Evolutionary conservation across 2,888 invertebrate species (phyloP), one percentile per base, ranked within the genome.

Genomic region (Reticulitermes lucifugus): DNA sequence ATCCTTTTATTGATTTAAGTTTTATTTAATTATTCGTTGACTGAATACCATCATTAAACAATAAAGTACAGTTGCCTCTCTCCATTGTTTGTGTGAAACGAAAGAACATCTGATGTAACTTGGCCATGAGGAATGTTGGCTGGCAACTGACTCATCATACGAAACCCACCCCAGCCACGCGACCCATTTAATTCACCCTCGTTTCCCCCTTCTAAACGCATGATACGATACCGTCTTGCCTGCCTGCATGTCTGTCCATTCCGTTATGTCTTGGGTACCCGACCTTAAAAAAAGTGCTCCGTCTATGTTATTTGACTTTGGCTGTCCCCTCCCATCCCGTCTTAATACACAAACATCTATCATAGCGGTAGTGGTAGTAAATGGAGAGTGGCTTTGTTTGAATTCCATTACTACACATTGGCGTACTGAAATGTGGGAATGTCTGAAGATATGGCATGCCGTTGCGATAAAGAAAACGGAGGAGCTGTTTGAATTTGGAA

Each of bases 261-360:
- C 65, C n/a, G 65, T 25, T 65, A n/a, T 65, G 65, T 65, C 65
- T 65, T 6, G 65, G 6, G 60, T 21, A 60, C 12, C n/a, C 60
- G 14, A 65, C 3, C 65, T 65, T 65, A 65, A n/a, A 65, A 65
- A 46, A 65, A 25, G 65, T 25, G 65, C 25, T 65, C 65, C 25
- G n/a, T 65, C 65, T n/a, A 65, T 12, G 65, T 65, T 65, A 65
- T 65, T 65, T 65, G 65, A 65, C 65, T 65, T 65, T 65, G 65
- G 6, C 65, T 6, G 22, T 60, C 60, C 60, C 60, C n/a, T 1
- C 60, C 60, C 25, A 25, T 25, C 65, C 10, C 25, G 3, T 65
- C 25, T 25, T 25, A 65, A 65, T 65, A 65, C 9, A 65, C 65
- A 65, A n/a, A 65, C 65, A 65, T 65, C 65, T n/a, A 65, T 65